Evolutionary conservation across 2,888 invertebrate species (phyloP).

Genomic region (Xanthorhoe spadicearia): DNA sequence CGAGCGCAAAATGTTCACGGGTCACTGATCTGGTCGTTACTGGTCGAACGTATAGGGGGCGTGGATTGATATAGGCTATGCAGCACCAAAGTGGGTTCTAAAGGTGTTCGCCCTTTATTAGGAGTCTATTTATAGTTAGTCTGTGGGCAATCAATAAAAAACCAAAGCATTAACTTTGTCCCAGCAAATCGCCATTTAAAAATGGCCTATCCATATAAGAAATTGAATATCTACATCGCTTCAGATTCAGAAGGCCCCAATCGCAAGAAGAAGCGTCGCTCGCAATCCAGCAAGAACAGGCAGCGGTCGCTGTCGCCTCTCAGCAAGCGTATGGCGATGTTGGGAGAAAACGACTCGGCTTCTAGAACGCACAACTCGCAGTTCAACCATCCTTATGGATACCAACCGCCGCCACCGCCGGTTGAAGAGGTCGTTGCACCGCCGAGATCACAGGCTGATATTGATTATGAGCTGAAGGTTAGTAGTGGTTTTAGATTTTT

Average conservation of each 20-base stretch:
- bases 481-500: no score
- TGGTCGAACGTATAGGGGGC: no score
- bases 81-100: no score
- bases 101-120: no score
- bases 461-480: constrained; percentile 88
- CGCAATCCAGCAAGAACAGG: constrained; percentile 84
- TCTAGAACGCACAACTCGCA: constrained; percentile 85
- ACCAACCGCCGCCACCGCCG: constrained; percentile 85
- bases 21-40: no score
- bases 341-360: constrained; percentile 82
- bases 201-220: constrained; percentile 6
- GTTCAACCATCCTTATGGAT: constrained; percentile 88
- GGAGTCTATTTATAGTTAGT: no score
- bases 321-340: constrained; percentile 92
- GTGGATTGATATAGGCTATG: no score
- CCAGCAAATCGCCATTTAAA: neutral
- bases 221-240: constrained; percentile 33
- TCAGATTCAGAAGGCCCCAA: constrained; percentile 82
- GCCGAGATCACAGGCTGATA: constrained; percentile 75
- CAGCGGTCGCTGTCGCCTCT: constrained; percentile 91
- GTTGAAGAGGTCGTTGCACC: constrained; percentile 69
- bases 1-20: no score
- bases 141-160: neutral
- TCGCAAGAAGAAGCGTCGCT: constrained; percentile 85
- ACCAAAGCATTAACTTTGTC: neutral